Base-by-base conservation (phyloP, 2,888 invertebrate species). In the Mermis nigrescens region DNA sequence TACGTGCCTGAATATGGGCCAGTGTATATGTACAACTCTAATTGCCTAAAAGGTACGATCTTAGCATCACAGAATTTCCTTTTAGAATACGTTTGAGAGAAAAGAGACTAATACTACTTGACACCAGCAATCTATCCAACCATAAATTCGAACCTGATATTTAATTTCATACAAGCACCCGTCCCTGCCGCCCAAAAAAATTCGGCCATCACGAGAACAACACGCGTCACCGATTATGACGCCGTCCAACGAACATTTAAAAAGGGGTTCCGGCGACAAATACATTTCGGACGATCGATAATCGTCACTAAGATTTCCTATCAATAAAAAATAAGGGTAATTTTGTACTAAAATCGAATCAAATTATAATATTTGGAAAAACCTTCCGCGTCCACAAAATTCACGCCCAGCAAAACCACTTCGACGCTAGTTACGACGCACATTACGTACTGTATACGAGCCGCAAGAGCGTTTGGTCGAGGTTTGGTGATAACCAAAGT, bases 171-270 rank as follows among this genome's bases (percentile, higher is more conserved):
- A 92, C 1, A 98, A 77, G 67, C 84, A 85, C 12, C 92, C 91
- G 78, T 95, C 92, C 71, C 85, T 85, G 27, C 88, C 90, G 26
- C 91, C 91, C 73, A 94, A 81, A 74, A 98, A 95, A 66, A 98
- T 85, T 64, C 95, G 79, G 0, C 95, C 95, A 67, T 79, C 80
- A 19, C 79, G 78, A 2, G 86, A 85, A 26, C 89, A 85, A 61
- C 82, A 81, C 58, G 94, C 84, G 31, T 68, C 64, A 19, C 61
- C 61, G 3, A 71, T 63, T 22, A 66, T 63, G 7, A 63, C 63
- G 29, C 67, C 61, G 66, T 29, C 71, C 70, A 57, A 68, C 55
- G 24, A 62, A 60, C 7, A 69, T 38, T 26, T 31, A 38, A 57
- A 57, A 57, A 94, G 83, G n/a, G 92, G 90, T 70, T 91, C 90